Evolutionary conservation across 2,888 invertebrate genomes (phyloP), one percentile per base, ranked within the genome.

Genomic region (Ramazzottius varieornatus): DNA sequence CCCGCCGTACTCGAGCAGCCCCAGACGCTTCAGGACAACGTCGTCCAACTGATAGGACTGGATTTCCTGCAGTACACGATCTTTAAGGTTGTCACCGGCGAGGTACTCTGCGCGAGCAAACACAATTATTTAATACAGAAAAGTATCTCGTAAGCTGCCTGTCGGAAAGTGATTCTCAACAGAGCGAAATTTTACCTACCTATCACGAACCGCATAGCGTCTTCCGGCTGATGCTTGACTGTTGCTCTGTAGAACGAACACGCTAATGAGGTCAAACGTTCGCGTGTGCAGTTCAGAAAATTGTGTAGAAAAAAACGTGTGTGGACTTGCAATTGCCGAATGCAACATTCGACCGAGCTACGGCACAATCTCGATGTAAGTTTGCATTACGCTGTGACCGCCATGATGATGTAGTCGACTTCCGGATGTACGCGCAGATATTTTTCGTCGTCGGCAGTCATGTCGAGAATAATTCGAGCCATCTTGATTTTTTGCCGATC

Each of bases 391-490:
- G 24, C 24, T 4, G 24, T 24, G 24, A 54, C 29, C 4, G 54
- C 54, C 4, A 24, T 24, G 4, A 54, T 54, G 20, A 54, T 54
- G 54, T 54, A 54, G 20, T 54, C 54, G 16, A 54, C 54, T 54
- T 54, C 54, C 54, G 54, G 54, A 54, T 54, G 54, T 8, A 54
- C 54, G 29, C 54, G 54, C 54, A 54, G 54, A 24, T 54, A 54
- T 29, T 24, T 8, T 24, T 54, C 54, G 29, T 54, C 54, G 54
- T 54, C 54, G 4, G 13, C 54, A 24, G 8, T 54, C 29, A n/a
- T 24, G 29, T 13, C 54, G 54, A 24, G 24, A 8, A 54, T 54
- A 13, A 54, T 29, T 29, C 24, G 20, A 4, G 54, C 54, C 29
- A 54, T 4, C 54, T 24, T 24, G 20, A 4, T 24, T 29, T 54